Conservation (phyloP, 2,888 invertebrate genomes). For the Hypercompe scribonia region DNA sequence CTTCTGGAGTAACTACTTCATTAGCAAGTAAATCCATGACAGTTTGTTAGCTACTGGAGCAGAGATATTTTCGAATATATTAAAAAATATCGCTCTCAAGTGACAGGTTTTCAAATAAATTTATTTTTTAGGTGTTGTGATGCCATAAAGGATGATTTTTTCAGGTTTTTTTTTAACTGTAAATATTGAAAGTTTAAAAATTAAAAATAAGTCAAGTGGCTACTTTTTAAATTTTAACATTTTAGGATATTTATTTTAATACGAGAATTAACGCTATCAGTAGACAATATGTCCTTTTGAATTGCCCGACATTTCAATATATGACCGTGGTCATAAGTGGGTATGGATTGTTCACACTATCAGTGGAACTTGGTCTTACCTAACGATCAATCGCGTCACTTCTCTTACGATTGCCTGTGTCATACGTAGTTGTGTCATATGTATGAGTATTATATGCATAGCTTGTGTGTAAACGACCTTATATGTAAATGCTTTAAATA, state of each 20-base stretch:
- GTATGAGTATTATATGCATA: neutral
- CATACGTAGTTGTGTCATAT: neutral
- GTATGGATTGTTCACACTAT: neutral
- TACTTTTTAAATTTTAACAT: neutral
- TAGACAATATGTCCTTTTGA: neutral
- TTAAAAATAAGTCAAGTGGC: neutral
- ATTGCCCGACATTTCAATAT: neutral
- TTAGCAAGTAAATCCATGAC: neutral
- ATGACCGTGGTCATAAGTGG: neutral
- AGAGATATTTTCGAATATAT: neutral
- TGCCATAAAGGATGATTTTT: no score
- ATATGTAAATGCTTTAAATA: slow-evolving; percentile 60
- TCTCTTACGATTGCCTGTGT: neutral
- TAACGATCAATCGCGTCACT: neutral
- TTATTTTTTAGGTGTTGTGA: no score
- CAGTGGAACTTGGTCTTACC: neutral
- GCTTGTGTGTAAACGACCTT: slow-evolving; percentile 33
- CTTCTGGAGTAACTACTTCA: neutral
- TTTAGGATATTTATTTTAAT: neutral
- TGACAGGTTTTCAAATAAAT: no score
- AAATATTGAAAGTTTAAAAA: no score
- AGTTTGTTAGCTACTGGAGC: neutral
- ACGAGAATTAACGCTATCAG: neutral
- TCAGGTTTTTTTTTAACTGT: no score
- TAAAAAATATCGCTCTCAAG: no score